Evolutionary conservation across 2,888 invertebrate genomes (phyloP).

Genomic region (Magallana nippona): DNA sequence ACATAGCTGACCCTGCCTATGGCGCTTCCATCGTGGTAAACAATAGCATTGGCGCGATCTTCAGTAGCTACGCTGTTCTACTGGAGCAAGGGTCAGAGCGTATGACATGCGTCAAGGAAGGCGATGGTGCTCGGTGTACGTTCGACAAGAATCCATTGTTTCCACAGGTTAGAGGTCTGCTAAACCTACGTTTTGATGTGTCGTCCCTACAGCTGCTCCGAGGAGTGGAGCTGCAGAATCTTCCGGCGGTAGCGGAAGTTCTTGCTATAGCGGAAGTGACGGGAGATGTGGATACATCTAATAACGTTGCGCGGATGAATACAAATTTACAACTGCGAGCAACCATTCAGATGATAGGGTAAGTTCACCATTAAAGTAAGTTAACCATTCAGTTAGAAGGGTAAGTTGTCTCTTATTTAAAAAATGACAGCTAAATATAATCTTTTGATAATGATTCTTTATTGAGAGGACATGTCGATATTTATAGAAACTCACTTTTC

Average conservation of each 20-base stretch:
- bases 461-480: no score
- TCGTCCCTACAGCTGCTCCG: slow-evolving; percentile 9
- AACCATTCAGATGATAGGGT: slow-evolving; percentile 38
- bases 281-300: slow-evolving; percentile 21
- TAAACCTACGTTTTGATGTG: slow-evolving; percentile 37
- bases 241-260: slow-evolving; percentile 3
- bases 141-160: background rate
- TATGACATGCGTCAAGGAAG: background rate
- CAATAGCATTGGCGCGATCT: slow-evolving; percentile 14
- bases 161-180: slow-evolving; percentile 22
- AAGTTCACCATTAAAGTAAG: slow-evolving; percentile 26
- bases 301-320: slow-evolving; percentile 16
- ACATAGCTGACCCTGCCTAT: slow-evolving; percentile 35
- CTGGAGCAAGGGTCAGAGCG: slow-evolving; percentile 8
- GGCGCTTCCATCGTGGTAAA: slow-evolving; percentile 11
- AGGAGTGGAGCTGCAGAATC: background rate
- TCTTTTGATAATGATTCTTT: no score
- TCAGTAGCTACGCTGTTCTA: slow-evolving; percentile 34
- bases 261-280: background rate
- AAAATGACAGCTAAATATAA: no score
- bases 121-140: slow-evolving; percentile 14
- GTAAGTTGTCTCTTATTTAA: no score
- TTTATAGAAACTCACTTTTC: no score
- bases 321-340: slow-evolving; percentile 28
- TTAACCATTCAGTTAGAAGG: background rate